phyloP scores from a whole-genome alignment of 1,140 invertebrate species.

The Trichonephila clavata region DNA sequence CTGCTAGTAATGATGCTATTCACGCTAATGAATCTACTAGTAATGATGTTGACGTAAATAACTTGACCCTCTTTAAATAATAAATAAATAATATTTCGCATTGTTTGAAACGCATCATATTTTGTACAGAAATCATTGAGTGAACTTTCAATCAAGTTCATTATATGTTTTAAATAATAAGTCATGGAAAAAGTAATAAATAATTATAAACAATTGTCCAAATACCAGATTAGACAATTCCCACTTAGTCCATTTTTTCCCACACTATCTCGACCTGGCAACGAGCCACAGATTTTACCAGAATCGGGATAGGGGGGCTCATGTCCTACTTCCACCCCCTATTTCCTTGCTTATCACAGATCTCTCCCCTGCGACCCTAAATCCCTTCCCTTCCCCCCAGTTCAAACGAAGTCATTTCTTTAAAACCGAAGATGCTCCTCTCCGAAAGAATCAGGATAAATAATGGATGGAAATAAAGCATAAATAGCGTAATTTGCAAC shows the following conservation, averaged over 20 bases:
- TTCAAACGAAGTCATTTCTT: slow-evolving; percentile 40
- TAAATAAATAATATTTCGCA: too few species aligned
- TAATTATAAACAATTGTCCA: too few species aligned
- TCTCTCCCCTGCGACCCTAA: slow-evolving; percentile 32
- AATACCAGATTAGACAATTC: not conserved
- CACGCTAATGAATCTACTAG: too few species aligned
- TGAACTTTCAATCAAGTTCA: too few species aligned
- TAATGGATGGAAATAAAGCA: slow-evolving; percentile 13
- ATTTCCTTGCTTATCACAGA: slow-evolving; percentile 49
- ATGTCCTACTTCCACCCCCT: not conserved
- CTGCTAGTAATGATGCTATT: too few species aligned
- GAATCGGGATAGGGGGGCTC: slow-evolving; percentile 4
- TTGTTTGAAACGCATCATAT: too few species aligned
- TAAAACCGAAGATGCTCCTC: slow-evolving; percentile 53
- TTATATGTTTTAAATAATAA: too few species aligned
- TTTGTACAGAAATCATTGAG: too few species aligned
- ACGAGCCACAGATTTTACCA: slow-evolving; percentile 49
- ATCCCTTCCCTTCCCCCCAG: not conserved
- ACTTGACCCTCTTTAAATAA: too few species aligned
- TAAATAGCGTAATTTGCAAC: slow-evolving; percentile 59
- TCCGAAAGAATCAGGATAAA: not conserved
- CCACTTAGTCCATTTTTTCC: slow-evolving; percentile 38
- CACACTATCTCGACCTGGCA: slow-evolving; percentile 27
- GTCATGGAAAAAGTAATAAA: too few species aligned
- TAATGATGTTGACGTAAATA: too few species aligned